Base-by-base conservation (phyloP, 2,797 vertebrate genomes). In the Pipistrellus pipistrellus region DNA sequence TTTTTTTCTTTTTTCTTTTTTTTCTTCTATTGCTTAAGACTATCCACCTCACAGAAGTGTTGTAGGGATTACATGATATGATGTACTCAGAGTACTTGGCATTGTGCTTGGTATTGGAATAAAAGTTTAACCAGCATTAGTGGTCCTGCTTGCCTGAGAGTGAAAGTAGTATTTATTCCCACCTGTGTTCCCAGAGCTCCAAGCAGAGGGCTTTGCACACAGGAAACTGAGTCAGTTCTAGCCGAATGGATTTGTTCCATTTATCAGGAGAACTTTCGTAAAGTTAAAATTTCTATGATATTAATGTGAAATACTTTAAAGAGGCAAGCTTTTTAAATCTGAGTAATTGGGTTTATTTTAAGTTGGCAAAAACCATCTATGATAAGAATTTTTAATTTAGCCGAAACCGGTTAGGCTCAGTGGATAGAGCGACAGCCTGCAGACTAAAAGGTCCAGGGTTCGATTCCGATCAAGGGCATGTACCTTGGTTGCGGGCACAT, bases 311-410 rank as follows among this genome's bases (percentile, higher is more conserved):
- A 35, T 89, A 27, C 59, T 88, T 73, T 73, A 57, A 64, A 41
- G 38, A 57, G 32, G 41, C 13, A 83, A 62, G 8, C 27, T 53
- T 20, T 91, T 38, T 30, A 57, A 92, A 4, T 44, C 51, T 72
- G 23, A 84, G 46, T 90, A 35, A 51, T 48, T 51, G 1, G 30
- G 62, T 64, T 64, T 85, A 85, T 90, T 90, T 91, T 69, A 90
- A 77, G 25, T 72, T 80, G 64, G n/a, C 53, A 82, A 91, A 94
- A 88, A 8, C 6, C 20, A 48, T 66, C 20, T 66, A 12, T 84
- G 62, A 25, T 88, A 93, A 87, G 84, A 80, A 92, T 53, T 80
- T 86, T 59, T 86, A 91, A 88, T 85, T 88, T 86, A 96, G 38
- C 38, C 38, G 6, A 41, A 41, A 41, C 38, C 6, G 38, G 38